Evolutionary conservation across 2,888 invertebrate species (phyloP).

Genomic region (Axea sp.): DNA sequence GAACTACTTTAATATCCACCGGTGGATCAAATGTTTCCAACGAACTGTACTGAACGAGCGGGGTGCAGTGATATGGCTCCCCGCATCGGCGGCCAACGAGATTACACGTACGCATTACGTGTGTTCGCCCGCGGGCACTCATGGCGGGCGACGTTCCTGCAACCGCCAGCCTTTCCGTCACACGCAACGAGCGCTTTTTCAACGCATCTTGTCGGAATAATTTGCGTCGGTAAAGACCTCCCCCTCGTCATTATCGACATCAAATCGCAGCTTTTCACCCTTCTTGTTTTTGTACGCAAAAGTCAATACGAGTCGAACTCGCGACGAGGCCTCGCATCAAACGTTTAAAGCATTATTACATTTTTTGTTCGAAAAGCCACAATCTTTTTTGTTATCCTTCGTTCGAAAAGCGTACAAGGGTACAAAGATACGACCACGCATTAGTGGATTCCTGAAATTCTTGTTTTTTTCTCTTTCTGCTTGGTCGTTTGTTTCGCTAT

Average conservation of each 20-base stretch:
- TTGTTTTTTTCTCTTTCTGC: no score
- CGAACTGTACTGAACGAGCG: slow-evolving; percentile 48
- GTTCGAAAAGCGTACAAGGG: no score
- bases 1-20: slow-evolving; percentile 55
- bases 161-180: slow-evolving; percentile 38
- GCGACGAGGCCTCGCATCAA: no score
- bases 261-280: slow-evolving; percentile 8
- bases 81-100: slow-evolving; percentile 45
- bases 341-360: no score
- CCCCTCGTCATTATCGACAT: slow-evolving; percentile 7
- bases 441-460: no score
- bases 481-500: no score
- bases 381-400: no score
- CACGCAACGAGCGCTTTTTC: slow-evolving; percentile 30
- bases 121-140: slow-evolving; percentile 41
- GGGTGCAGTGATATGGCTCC: slow-evolving; percentile 52
- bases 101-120: slow-evolving; percentile 42
- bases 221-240: slow-evolving; percentile 28
- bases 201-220: slow-evolving; percentile 47
- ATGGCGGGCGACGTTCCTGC: slow-evolving; percentile 41
- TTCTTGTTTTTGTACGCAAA: slow-evolving; percentile 7
- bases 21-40: slow-evolving; percentile 58
- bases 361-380: no score
- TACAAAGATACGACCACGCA: no score
- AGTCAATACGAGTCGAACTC: no score